A percentile compares a stretch with the other conserved stretches of the same genome.
These are phyloP conservation scores for Trochalopteron elliotii DNA, from an alignment of 2,113 vertebrate species.

Conservation along the genomic window DNA sequence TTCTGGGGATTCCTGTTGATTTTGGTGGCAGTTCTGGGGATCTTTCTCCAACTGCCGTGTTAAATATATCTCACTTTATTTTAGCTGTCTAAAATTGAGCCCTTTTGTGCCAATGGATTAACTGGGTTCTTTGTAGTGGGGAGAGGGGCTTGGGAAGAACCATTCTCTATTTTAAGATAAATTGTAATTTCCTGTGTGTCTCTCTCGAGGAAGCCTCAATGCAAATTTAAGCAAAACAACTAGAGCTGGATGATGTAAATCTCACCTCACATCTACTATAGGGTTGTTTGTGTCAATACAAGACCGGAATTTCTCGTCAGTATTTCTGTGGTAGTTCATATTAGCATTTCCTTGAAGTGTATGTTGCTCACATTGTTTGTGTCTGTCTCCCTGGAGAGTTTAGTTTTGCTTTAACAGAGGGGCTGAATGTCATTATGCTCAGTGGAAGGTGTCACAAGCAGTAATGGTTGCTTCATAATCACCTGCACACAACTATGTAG, in stretches of 20 bases:
- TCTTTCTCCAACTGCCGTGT: neutral
- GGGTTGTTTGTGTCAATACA: neutral
- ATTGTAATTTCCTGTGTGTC: neutral
- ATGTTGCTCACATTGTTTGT: neutral
- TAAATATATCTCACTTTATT: neutral
- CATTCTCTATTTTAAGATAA: neutral
- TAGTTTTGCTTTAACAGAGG: neutral
- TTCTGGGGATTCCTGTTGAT: neutral
- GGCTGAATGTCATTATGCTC: neutral
- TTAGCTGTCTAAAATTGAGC: neutral
- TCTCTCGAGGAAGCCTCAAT: neutral
- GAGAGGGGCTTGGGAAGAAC: neutral
- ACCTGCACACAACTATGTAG: neutral
- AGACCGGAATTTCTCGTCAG: neutral
- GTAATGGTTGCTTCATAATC: neutral
- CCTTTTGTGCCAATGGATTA: neutral
- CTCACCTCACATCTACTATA: neutral
- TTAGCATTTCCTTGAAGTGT: neutral
- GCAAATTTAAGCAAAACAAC: neutral
- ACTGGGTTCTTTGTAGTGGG: neutral
- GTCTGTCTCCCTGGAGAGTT: neutral
- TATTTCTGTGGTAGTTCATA: neutral
- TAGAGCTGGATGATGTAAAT: neutral
- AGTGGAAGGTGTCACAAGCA: neutral
- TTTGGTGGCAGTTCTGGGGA: neutral